Base-by-base conservation (phyloP, 2,113 vertebrate genomes). In the Corythornis vintsioides region DNA sequence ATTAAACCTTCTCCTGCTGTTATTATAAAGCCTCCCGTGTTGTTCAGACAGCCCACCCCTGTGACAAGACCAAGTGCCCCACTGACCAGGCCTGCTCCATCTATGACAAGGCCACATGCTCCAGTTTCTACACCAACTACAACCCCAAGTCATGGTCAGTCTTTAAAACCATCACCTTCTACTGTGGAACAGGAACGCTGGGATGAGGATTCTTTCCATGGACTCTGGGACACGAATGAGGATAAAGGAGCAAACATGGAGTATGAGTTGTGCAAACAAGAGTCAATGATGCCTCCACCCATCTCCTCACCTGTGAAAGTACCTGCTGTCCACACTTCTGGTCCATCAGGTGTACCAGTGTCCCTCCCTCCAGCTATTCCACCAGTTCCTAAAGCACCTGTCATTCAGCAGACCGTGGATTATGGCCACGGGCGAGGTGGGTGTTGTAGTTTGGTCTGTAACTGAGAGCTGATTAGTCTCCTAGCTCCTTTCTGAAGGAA, bases 381-480 rank as follows among this genome's bases (percentile, higher is more conserved):
- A 91, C 88, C 97, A 2, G 94, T 97, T 91, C 92, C 98, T 61
- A 98, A 98, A 87, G 95, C 98, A 60, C 89, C 98, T 45, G 86
- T 99, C 71, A 98, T 99, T 82, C 98, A 99, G 72, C 99, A 99
- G 95, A 99, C 99, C 7, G 99, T 99, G 84, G 99, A 99, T 95
- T 99, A 99, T 83, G 98, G 97, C 89, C 97, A 98, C 0, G 97
- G 99, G 3, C 98, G 99, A 94, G 99, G 99, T 99, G 94, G 76
- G 97, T 95, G 19, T 61, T 64, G 2, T 38, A 63, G 28, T 67
- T 28, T 64, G 31, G 15, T 56, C 57, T 57, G 4, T 74, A 59
- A 21, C 0, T 0, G 57, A 55, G 31, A 47, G 17, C 38, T 59
- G 26, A 8, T 65, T 71, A 74, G 42, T 48, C 28, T 50, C 6